Percentiles rank a stretch among this genome's conserved stretches.
Evolutionary conservation across 2,113 vertebrate species (phyloP).

Genomic region (Tetrax tetrax): DNA sequence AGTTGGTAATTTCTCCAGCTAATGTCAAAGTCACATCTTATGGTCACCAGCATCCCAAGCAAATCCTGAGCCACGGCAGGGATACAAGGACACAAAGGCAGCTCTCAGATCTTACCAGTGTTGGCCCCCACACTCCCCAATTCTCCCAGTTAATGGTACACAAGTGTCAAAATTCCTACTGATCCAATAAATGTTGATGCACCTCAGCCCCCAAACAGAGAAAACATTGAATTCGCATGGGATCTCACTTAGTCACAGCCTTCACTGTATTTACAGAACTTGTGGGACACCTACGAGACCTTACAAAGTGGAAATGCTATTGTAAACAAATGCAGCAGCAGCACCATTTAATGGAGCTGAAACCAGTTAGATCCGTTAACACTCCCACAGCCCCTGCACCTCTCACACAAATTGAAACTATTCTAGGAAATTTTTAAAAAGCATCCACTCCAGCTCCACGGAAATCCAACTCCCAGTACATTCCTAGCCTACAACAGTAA

Average conservation of each 20-base stretch:
- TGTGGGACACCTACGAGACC: not conserved
- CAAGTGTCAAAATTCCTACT: not conserved
- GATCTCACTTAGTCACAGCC: not conserved
- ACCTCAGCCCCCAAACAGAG: not conserved
- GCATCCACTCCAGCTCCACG: not conserved
- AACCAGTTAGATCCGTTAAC: not conserved
- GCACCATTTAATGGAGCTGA: not conserved
- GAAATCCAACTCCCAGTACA: not conserved
- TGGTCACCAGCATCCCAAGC: not conserved
- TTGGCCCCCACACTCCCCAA: not conserved
- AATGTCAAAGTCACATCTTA: not conserved
- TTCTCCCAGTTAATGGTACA: not conserved
- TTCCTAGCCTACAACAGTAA: not conserved
- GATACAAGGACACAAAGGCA: not conserved
- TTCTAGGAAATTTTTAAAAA: not conserved
- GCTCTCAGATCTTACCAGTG: not conserved
- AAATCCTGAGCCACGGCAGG: not conserved
- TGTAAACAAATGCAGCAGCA: not conserved
- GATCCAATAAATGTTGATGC: not conserved
- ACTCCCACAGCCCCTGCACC: too few relatives aligned
- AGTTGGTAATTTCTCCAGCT: not conserved
- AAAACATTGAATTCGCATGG: not conserved
- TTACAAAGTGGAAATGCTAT: not conserved
- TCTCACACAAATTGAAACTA: not conserved
- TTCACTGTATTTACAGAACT: not conserved